These are phyloP conservation scores for Nanorana parkeri DNA, from an alignment of 2,113 vertebrate genomes.

Conservation along the genomic window DNA sequence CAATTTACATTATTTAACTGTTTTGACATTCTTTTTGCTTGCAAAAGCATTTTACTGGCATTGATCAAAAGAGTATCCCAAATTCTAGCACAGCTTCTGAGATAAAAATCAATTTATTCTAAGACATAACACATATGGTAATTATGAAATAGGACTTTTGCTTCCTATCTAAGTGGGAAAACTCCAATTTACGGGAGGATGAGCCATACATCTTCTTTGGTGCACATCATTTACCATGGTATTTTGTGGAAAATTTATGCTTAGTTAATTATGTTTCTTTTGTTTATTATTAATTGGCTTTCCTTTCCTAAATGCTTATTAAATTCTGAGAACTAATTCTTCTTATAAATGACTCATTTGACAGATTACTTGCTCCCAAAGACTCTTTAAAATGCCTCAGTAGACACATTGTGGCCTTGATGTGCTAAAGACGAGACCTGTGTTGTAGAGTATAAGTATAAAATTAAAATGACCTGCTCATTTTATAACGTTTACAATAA, in stretches of 20 bases:
- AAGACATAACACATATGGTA: constrained; percentile 60
- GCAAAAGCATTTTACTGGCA: constrained; percentile 70
- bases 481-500: constrained; percentile 54
- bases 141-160: constrained; percentile 60
- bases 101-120: constrained; percentile 66
- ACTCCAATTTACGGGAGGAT: constrained; percentile 62
- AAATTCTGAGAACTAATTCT: constrained; percentile 57
- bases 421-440: constrained; percentile 37
- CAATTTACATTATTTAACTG: constrained; percentile 72
- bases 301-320: constrained; percentile 55
- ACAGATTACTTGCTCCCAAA: constrained; percentile 51
- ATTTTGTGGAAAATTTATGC: constrained; percentile 59
- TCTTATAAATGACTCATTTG: constrained; percentile 56
- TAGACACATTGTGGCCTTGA: constrained; percentile 52
- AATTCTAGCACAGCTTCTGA: constrained; percentile 65
- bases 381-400: constrained; percentile 54
- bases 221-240: constrained; percentile 28
- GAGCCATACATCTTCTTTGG: constrained; percentile 54
- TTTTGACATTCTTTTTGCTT: constrained; percentile 71
- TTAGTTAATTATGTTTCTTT: constrained; percentile 63
- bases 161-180: constrained; percentile 57
- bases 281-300: constrained; percentile 58
- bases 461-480: constrained; percentile 52
- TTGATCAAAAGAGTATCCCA: constrained; percentile 73
- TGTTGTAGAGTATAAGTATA: constrained; percentile 50